Conservation (phyloP, 2,888 invertebrate species). For the Leptarthrus brevirostris region DNA sequence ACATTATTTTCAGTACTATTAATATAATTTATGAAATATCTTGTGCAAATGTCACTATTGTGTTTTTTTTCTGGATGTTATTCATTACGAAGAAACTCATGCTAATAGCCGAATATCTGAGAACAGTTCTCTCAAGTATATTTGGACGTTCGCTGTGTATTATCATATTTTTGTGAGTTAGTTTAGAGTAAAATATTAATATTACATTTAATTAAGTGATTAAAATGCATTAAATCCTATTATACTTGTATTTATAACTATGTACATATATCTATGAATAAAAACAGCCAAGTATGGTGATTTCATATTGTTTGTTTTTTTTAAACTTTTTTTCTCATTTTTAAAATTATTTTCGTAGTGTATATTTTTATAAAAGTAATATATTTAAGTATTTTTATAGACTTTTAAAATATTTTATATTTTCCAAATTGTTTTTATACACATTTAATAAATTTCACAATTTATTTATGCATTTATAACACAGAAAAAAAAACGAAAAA, state of each 20-base stretch:
- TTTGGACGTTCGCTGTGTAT: slow-evolving; percentile 13
- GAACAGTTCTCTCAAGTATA: background rate
- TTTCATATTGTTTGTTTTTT: slow-evolving; percentile 27
- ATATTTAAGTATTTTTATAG: slow-evolving; percentile 32
- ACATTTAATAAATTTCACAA: slow-evolving; percentile 27
- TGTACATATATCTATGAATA: slow-evolving; percentile 42
- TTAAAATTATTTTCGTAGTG: slow-evolving; percentile 36
- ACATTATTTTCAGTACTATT: too few relatives aligned
- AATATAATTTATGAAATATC: background rate
- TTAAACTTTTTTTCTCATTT: slow-evolving; percentile 5
- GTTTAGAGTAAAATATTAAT: slow-evolving; percentile 23
- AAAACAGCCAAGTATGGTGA: slow-evolving; percentile 47
- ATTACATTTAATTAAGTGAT: slow-evolving; percentile 4
- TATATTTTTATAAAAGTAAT: slow-evolving; percentile 46
- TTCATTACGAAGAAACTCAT: background rate
- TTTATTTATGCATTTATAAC: slow-evolving; percentile 22
- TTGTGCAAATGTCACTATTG: background rate
- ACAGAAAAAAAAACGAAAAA: slow-evolving; percentile 6
- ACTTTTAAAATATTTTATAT: slow-evolving; percentile 24
- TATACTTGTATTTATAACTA: slow-evolving; percentile 18
- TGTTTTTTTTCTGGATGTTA: background rate
- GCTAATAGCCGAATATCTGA: slow-evolving; percentile 25
- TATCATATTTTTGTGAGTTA: background rate
- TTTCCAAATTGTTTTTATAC: slow-evolving; percentile 24
- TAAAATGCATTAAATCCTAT: slow-evolving; percentile 28